A percentile compares a stretch with the other conserved stretches of the same genome.
phyloP scores from a whole-genome alignment of 2,888 invertebrate species.

The Leucania comma region DNA sequence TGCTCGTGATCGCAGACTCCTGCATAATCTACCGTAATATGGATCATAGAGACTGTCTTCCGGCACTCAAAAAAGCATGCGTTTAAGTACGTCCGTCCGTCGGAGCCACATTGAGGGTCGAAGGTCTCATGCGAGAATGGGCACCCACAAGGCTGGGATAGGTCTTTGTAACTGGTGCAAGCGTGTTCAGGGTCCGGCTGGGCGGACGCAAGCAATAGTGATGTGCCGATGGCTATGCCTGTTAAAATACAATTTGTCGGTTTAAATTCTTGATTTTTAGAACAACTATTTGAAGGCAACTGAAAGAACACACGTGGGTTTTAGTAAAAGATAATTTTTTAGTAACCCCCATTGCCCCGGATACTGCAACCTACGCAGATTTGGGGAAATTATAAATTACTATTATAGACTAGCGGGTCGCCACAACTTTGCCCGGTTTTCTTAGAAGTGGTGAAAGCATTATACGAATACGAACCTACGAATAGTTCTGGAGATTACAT shows the following conservation, averaged over 20 bases:
- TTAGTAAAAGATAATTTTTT: too few relatives aligned
- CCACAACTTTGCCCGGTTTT: too few relatives aligned
- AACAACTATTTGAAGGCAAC: too few relatives aligned
- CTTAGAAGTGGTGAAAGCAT: too few relatives aligned
- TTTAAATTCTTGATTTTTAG: not conserved
- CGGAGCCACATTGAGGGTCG: conserved; percentile 92
- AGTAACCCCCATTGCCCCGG: too few relatives aligned
- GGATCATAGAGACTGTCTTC: not conserved
- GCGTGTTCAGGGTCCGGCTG: not conserved
- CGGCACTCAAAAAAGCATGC: conserved; percentile 69
- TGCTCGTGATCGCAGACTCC: conserved; percentile 25
- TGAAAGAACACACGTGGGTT: too few relatives aligned
- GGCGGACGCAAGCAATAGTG: conserved; percentile 12
- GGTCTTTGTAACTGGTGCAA: conserved; percentile 18
- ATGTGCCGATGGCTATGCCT: conserved; percentile 20
- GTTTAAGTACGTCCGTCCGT: conserved; percentile 92
- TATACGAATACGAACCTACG: too few relatives aligned
- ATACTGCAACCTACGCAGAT: too few relatives aligned
- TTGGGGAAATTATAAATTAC: too few relatives aligned
- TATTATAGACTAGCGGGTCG: too few relatives aligned
- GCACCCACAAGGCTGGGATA: conserved; percentile 41
- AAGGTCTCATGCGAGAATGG: conserved; percentile 17
- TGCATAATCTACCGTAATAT: conserved; percentile 3
- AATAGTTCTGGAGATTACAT: too few relatives aligned
- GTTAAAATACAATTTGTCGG: conserved; percentile 5